These are phyloP conservation scores for Pandemis corylana DNA, from an alignment of 2,888 invertebrate species.

Conservation along the genomic window DNA sequence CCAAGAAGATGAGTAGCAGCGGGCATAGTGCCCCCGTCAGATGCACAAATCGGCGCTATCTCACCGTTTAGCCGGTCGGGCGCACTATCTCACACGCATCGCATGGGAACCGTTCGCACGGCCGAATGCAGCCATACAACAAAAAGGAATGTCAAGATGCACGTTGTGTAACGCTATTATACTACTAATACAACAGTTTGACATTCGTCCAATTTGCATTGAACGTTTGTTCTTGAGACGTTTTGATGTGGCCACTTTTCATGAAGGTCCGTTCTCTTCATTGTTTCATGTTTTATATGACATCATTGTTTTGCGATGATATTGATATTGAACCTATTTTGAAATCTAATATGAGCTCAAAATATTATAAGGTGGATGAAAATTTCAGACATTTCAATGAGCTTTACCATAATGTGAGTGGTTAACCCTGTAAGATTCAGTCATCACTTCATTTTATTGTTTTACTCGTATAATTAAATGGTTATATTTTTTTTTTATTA, in stretches of 20 bases:
- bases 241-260: constrained; percentile 56
- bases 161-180: constrained; percentile 71
- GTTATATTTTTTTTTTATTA: background rate
- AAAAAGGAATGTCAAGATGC: constrained; percentile 83
- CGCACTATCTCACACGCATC: constrained; percentile 57
- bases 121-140: constrained; percentile 69
- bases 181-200: constrained; percentile 56
- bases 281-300: constrained; percentile 49
- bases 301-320: constrained; percentile 33
- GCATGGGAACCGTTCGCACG: constrained; percentile 78
- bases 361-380: background rate
- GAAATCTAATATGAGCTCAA: constrained; percentile 21
- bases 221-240: constrained; percentile 65
- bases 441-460: background rate
- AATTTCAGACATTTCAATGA: too few relatives aligned
- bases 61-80: constrained; percentile 67
- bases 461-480: background rate
- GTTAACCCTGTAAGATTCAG: background rate
- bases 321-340: constrained; percentile 35
- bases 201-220: constrained; percentile 72
- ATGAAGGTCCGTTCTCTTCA: constrained; percentile 56
- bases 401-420: too few relatives aligned
- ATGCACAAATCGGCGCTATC: constrained; percentile 64
- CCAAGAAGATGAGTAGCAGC: constrained; percentile 14
- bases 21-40: constrained; percentile 45